phyloP scores from a whole-genome alignment of 1,140 invertebrate species.

The Bombus vancouverensis region DNA sequence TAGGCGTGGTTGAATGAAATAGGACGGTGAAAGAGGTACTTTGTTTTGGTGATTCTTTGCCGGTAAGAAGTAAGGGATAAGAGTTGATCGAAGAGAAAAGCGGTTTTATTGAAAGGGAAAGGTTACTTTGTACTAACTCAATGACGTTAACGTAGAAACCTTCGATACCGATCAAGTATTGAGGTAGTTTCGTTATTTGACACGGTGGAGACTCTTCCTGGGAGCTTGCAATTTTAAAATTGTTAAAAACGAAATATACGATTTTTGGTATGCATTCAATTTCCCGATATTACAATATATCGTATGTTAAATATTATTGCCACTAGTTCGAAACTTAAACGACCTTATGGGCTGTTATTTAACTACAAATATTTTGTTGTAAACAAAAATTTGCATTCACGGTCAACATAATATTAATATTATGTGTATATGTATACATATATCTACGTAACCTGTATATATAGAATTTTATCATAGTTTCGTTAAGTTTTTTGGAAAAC shows the following conservation, averaged over 20 bases:
- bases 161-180: slow-evolving; percentile 68
- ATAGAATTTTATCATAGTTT: neutral
- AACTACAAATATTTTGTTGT: neutral
- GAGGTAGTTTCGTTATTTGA: slow-evolving; percentile 65
- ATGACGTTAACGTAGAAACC: slow-evolving; percentile 55
- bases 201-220: slow-evolving; percentile 73
- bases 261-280: too few relatives aligned
- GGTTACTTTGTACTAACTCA: neutral
- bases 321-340: neutral
- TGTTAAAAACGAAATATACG: neutral
- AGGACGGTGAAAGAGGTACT: too few relatives aligned
- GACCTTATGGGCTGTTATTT: too few relatives aligned
- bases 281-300: neutral
- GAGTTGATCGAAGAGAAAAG: neutral
- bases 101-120: neutral
- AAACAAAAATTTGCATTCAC: neutral
- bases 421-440: too few relatives aligned
- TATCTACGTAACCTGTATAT: too few relatives aligned
- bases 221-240: neutral
- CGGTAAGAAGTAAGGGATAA: too few relatives aligned
- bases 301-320: too few relatives aligned
- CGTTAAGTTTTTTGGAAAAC: neutral
- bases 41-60: neutral
- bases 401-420: too few relatives aligned
- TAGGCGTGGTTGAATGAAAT: neutral